These are phyloP conservation scores for Malurus leucopterus DNA, from an alignment of 2,797 vertebrate genomes.

Conservation along the genomic window DNA sequence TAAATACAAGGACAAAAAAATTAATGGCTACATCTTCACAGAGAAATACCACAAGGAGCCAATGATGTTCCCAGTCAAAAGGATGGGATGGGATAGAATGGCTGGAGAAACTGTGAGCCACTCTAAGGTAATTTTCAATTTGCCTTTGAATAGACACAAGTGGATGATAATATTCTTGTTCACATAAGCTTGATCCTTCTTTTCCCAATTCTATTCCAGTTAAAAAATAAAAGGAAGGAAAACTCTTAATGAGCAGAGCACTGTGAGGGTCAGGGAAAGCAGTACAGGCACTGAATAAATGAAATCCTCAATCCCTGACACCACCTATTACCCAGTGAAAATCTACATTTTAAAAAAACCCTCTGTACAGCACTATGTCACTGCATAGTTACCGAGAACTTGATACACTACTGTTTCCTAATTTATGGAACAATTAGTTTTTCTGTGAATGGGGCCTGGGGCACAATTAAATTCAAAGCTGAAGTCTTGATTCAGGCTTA, in stretches of 20 bases:
- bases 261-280: background rate
- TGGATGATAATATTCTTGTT: background rate
- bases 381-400: background rate
- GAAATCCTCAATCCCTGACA: background rate
- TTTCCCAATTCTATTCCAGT: background rate
- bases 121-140: background rate
- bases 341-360: fast-evolving
- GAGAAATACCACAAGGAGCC: background rate
- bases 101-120: background rate
- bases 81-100: background rate
- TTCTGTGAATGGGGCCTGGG: background rate
- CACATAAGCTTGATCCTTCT: background rate
- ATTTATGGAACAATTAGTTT: background rate
- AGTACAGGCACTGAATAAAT: background rate
- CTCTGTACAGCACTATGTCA: background rate
- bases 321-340: background rate
- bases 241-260: background rate
- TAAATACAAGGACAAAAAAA: background rate
- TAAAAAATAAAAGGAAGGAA: background rate
- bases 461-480: background rate
- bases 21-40: background rate
- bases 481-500: background rate
- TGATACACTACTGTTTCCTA: background rate
- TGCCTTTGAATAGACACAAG: background rate
- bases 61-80: background rate